Base-by-base conservation (phyloP, 2,113 vertebrate species). In the Cepphus grylle region DNA sequence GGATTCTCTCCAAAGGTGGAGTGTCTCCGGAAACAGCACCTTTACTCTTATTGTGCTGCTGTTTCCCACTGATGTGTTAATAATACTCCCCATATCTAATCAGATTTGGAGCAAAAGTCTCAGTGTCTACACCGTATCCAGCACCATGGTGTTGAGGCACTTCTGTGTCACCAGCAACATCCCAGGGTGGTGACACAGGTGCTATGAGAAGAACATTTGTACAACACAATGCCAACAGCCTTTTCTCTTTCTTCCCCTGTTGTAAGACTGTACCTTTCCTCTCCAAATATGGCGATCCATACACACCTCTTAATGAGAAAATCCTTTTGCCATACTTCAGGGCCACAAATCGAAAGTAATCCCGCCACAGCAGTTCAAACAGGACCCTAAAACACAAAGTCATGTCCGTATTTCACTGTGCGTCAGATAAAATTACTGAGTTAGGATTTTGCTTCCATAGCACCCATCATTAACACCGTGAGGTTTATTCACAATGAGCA, bases 341-440 rank as follows among this genome's bases (percentile, higher is more conserved):
- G 58, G 91, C 98, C 77, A 99, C 98, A 80, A 99, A 99, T 72
- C 92, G 98, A 80, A 99, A 99, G 90, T 98, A 99, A 97, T 99
- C 98, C 62, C 98, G 96, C 98, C 98, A 99, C 22, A 98, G 62
- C 80, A 99, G 98, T n/a, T 99, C 98, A 97, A 99, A 99, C 81
- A 99, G 97, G 29, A 99, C 98, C 99, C 99, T 99, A 90, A 36
- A 94, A 97, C 96, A 87, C 81, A 93, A 74, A 93, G 8, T 18
- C 62, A 30, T 0, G 7, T 14, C 69, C 47, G 23, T 9, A 67
- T 43, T 66, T 55, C 63, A 62, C 50, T 25, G 50, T 14, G n/a
- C 25, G 30, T 25, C 73, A 72, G 65, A n/a, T 4, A 14, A 18
- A 49, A 58, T 14, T 7, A 27, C 73, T 12, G 26, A 59, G 40